Evolutionary conservation across 2,888 invertebrate species (phyloP).

Genomic region (Orthosia gothica): DNA sequence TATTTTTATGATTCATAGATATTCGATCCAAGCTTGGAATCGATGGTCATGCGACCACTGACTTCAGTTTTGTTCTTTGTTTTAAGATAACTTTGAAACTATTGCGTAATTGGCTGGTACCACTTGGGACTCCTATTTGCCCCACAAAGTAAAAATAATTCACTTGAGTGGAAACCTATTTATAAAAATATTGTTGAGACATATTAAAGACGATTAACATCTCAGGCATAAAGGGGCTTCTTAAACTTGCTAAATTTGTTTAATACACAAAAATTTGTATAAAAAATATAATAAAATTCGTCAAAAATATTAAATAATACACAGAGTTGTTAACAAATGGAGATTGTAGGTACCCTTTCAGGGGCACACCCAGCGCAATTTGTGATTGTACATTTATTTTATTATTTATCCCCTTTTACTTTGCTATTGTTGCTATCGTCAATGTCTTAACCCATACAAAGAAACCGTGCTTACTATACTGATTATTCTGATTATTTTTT

Average conservation of each 20-base stretch:
- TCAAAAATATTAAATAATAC: constrained; percentile 67
- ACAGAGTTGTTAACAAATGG: constrained; percentile 24
- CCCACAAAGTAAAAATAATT: not conserved
- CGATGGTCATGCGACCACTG: too few relatives aligned
- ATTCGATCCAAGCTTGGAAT: not conserved
- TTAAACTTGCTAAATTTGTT: constrained; percentile 27
- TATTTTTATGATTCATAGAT: not conserved
- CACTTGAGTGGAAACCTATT: not conserved
- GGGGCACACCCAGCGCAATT: too few relatives aligned
- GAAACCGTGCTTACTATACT: too few relatives aligned
- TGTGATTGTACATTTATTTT: too few relatives aligned
- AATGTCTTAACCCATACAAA: too few relatives aligned
- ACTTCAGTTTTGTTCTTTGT: too few relatives aligned
- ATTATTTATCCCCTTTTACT: too few relatives aligned
- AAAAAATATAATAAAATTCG: constrained; percentile 47
- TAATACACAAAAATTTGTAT: constrained; percentile 37
- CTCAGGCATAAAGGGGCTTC: constrained; percentile 34
- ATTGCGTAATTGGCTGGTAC: constrained; percentile 12
- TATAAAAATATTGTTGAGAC: not conserved
- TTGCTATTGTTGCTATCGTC: too few relatives aligned
- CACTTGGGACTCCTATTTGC: not conserved
- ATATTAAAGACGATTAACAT: constrained; percentile 51
- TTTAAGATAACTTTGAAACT: not conserved
- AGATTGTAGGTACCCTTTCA: not conserved
- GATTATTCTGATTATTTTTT: too few relatives aligned